Conservation (phyloP, 2,888 invertebrate species). For the Atrina japonica region DNA sequence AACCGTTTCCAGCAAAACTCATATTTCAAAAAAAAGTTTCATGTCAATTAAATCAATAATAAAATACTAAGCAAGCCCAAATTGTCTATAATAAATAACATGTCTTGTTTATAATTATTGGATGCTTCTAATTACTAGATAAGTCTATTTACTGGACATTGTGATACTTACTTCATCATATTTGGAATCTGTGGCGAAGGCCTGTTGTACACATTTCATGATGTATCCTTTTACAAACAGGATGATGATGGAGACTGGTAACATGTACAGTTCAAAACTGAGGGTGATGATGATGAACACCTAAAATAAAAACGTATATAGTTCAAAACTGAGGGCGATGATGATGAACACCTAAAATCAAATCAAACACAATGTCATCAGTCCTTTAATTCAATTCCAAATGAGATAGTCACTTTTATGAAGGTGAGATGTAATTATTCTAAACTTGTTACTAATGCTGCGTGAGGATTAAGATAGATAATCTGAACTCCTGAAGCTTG, state of each 20-base stretch:
- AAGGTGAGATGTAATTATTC: background rate
- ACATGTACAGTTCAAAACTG: conserved; percentile 97
- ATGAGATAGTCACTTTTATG: background rate
- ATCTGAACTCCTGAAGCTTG: too few species aligned
- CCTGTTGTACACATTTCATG: conserved; percentile 77
- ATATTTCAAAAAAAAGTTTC: too few species aligned
- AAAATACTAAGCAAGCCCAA: too few species aligned
- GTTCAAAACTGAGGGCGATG: conserved; percentile 95
- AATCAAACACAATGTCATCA: conserved; percentile 90
- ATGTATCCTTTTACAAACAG: conserved; percentile 89
- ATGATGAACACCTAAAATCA: conserved; percentile 87
- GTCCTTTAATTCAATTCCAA: conserved; percentile 5
- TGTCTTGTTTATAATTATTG: too few species aligned
- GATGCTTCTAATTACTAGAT: too few species aligned
- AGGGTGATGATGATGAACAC: conserved; percentile 94
- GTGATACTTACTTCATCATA: conserved; percentile 73
- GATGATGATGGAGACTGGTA: conserved; percentile 90
- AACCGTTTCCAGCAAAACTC: too few species aligned
- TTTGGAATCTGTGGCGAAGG: conserved; percentile 73
- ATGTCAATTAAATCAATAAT: too few species aligned
- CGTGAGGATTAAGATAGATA: too few species aligned
- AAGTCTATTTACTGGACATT: too few species aligned
- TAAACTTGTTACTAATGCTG: background rate
- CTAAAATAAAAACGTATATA: conserved; percentile 90
- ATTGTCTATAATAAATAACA: too few species aligned